Percentiles rank a stretch among this genome's conserved stretches.
phyloP scores from a whole-genome alignment of 1,140 invertebrate species.

The Brachionus rotundiformis region DNA sequence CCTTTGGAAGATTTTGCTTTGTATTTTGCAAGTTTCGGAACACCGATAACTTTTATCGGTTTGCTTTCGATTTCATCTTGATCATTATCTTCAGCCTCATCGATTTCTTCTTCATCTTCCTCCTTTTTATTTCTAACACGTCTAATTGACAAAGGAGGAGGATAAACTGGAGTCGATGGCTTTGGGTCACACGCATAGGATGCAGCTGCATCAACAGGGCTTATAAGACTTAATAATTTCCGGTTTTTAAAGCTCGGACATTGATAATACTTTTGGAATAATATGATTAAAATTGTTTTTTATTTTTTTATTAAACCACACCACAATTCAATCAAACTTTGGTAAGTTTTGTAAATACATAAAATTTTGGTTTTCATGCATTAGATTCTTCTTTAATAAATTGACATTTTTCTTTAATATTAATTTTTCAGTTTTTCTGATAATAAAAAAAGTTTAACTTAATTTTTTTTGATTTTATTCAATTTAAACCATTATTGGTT shows the following conservation, averaged over 20 bases:
- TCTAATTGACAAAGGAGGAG: slow-evolving; percentile 45
- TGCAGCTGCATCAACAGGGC: slow-evolving; percentile 57
- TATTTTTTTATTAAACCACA: neutral
- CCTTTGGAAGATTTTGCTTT: neutral
- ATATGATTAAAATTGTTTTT: neutral
- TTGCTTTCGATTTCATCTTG: neutral
- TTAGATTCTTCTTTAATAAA: no score
- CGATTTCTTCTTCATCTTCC: slow-evolving; percentile 57
- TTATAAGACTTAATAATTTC: slow-evolving; percentile 37
- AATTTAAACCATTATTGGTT: no score
- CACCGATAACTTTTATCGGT: neutral
- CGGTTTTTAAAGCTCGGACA: neutral
- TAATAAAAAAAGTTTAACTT: no score
- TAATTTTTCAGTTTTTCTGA: no score
- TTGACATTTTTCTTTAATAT: no score
- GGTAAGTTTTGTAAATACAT: no score
- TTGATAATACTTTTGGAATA: slow-evolving; percentile 1
- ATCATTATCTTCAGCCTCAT: slow-evolving; percentile 11
- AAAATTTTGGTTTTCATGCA: no score
- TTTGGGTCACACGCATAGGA: slow-evolving; percentile 54
- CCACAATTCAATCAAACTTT: neutral
- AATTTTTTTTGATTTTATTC: no score
- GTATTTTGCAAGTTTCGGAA: slow-evolving; percentile 34
- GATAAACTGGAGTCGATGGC: slow-evolving; percentile 24
- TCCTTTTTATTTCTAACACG: slow-evolving; percentile 53